Conservation (phyloP, 2,888 invertebrate species). For the Spisula subtruncata region DNA sequence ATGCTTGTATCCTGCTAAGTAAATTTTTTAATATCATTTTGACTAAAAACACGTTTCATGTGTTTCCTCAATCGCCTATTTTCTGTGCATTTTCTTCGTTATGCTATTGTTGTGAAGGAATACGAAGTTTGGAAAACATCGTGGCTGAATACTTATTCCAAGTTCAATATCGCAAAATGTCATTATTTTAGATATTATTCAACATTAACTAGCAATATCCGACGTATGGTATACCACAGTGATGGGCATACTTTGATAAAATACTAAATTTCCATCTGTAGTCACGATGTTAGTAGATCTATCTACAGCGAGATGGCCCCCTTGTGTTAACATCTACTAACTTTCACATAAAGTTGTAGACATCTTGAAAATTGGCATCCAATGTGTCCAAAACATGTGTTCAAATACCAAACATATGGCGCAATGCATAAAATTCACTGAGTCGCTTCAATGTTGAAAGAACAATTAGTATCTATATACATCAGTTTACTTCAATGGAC, state of each 20-base stretch:
- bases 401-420: background rate
- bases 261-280: background rate
- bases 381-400: background rate
- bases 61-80: no score
- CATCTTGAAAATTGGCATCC: background rate
- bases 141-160: no score
- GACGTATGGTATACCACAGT: no score
- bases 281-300: background rate
- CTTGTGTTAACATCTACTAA: background rate
- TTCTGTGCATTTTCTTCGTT: no score
- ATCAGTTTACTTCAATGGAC: conserved; percentile 61
- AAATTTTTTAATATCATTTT: no score
- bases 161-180: no score
- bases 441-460: background rate
- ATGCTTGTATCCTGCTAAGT: no score
- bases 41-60: no score
- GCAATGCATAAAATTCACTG: conserved; percentile 24
- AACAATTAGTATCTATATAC: background rate
- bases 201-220: no score
- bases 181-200: no score
- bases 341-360: background rate
- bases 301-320: background rate
- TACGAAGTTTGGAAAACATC: no score
- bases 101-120: no score
- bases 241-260: background rate